phyloP scores from a whole-genome alignment of 2,113 vertebrate species.

The Pterophyllum scalare region DNA sequence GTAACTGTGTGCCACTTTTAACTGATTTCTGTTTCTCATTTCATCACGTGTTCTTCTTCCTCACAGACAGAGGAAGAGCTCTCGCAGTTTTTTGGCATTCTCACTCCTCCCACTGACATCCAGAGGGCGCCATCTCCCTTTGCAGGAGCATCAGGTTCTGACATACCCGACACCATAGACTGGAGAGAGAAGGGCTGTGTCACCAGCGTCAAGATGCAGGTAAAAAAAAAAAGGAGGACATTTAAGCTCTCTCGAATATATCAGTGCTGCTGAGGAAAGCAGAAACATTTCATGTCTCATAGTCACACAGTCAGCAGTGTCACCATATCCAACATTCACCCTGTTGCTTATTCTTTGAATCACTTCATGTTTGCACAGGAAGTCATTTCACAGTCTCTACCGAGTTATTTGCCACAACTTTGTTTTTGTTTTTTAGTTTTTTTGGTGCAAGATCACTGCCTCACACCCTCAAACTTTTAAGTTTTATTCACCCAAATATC shows the following conservation, averaged over 20 bases:
- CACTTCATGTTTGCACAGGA: background rate
- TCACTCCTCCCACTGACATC: conserved; percentile 70
- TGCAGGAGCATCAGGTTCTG: background rate
- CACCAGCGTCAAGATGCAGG: conserved; percentile 88
- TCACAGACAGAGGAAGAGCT: conserved; percentile 83
- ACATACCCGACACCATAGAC: conserved; percentile 80
- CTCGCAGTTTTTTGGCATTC: conserved; percentile 51
- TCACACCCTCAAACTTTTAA: too few species aligned
- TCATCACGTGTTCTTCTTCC: background rate
- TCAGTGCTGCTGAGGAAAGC: background rate
- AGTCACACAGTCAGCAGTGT: background rate
- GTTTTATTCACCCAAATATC: too few species aligned
- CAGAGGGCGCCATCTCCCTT: conserved; percentile 24
- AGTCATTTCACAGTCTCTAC: background rate
- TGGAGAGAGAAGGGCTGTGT: conserved; percentile 87
- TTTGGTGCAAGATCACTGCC: too few species aligned
- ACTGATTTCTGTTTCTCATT: background rate
- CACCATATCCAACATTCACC: background rate
- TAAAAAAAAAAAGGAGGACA: conserved; percentile 38
- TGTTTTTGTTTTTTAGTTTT: too few species aligned
- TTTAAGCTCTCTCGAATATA: too few species aligned
- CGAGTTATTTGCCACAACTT: background rate
- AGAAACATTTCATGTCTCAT: background rate
- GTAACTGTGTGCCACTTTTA: background rate
- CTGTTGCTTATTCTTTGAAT: background rate